phyloP scores from a whole-genome alignment of 2,113 vertebrate genomes.

The Tenebrosternarchus preto region DNA sequence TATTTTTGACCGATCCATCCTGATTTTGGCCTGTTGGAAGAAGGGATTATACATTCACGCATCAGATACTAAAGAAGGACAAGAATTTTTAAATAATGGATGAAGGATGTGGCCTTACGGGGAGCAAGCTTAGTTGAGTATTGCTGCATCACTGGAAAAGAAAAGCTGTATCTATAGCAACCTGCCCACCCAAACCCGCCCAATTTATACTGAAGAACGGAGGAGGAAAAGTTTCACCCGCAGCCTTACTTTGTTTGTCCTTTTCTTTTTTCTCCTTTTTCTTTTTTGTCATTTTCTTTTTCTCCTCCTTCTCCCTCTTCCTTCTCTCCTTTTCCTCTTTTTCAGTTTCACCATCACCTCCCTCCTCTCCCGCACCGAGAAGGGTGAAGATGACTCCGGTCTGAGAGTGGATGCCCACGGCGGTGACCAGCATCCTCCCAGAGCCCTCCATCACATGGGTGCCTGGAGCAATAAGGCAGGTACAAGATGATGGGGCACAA shows the following conservation, averaged over 20 bases:
- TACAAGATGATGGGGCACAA: too few species aligned
- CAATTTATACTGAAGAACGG: too few species aligned
- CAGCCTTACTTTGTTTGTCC: slow-evolving; percentile 66
- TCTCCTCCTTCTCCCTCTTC: slow-evolving; percentile 45
- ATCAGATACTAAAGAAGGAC: neutral
- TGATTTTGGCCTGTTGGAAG: slow-evolving; percentile 67
- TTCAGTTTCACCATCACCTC: slow-evolving; percentile 81
- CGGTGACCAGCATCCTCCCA: slow-evolving; percentile 93
- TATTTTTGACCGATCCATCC: slow-evolving; percentile 65
- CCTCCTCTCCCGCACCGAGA: slow-evolving; percentile 86
- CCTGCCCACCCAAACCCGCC: too few species aligned
- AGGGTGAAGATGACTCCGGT: slow-evolving; percentile 97
- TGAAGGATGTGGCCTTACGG: neutral
- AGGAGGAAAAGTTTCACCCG: neutral
- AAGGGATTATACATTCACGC: slow-evolving; percentile 5
- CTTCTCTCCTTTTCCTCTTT: slow-evolving; percentile 68
- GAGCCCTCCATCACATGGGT: slow-evolving; percentile 99
- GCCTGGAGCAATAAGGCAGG: slow-evolving; percentile 68
- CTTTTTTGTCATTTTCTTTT: slow-evolving; percentile 60
- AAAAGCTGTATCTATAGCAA: too few species aligned
- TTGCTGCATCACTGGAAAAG: too few species aligned
- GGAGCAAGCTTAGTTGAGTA: neutral
- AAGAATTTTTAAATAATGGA: neutral
- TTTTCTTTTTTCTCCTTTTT: slow-evolving; percentile 59
- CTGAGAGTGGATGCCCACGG: slow-evolving; percentile 94